Base-by-base conservation (phyloP, 2,888 invertebrate species). In the Galerucella nymphaeae region DNA sequence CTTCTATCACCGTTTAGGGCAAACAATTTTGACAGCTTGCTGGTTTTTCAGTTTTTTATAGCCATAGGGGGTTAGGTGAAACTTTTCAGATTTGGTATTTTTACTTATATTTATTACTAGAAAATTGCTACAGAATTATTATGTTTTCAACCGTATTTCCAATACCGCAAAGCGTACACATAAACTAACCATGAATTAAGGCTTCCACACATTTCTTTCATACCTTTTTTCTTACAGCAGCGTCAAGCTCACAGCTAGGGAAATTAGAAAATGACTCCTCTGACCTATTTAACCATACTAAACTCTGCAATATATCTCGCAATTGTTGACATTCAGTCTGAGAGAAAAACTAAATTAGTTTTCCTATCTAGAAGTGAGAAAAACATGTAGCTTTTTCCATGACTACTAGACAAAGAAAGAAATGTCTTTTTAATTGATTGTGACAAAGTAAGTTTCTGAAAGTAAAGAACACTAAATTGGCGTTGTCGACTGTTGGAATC, bases 301-400 rank as follows among this genome's bases (percentile, higher is more conserved):
- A 67, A 61, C 38, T 50, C 18, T 38, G 67, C 48, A 67, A 67
- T 67, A 67, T 59, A 67, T 67, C 67, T 67, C 61, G 38, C 38
- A 67, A 30, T 67, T 67, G 59, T 67, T 67, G 67, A 59, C 67
- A 45, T 66, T 30, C 58, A 57, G 41, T 58, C 58, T 20, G 18
- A 5, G n/a, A 66, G 20, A 66, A 66, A 66, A 66, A 58, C 58
- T 66, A 58, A 66, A 66, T 66, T 66, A 66, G 66, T 66, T 66
- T 66, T 66, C 66, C 42, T 66, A 66, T 66, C 66, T 66, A 3
- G 8, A 41, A 42, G 66, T 57, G 66, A 66, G 42, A 66, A 66
- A 58, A 57, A 58, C 65, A 41, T 41, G 16, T 30, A 30, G 23
- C 58, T 66, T 66, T 57, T 66, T 57, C 10, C 23, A 13, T n/a